A percentile compares a stretch with the other conserved stretches of the same genome.
Conservation (phyloP, 2,797 vertebrate genomes). For the Enteromius unitaeniatus region DNA sequence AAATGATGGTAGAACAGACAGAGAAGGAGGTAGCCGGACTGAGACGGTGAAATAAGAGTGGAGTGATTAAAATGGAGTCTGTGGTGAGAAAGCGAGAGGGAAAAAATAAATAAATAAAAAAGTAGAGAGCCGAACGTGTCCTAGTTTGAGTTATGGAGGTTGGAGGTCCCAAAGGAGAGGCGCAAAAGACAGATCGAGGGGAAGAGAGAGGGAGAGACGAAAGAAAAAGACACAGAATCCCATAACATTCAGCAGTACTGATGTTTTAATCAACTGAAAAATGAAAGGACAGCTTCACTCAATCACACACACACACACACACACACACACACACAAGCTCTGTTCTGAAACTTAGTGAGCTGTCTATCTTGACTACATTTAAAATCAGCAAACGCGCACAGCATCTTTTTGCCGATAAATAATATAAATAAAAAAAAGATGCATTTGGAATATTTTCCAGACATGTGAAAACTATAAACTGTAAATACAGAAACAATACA, state of each 20-base stretch:
- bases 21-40: conserved; percentile 38
- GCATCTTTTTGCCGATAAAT: neutral
- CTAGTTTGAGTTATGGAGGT: conserved; percentile 68
- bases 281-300: conserved; percentile 20
- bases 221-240: conserved; percentile 49
- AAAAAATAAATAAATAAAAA: conserved; percentile 62
- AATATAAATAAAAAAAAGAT: too few species aligned
- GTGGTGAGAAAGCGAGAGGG: neutral
- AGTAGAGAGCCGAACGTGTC: conserved; percentile 62
- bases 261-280: conserved; percentile 36
- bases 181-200: conserved; percentile 22
- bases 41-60: neutral
- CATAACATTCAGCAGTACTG: conserved; percentile 8
- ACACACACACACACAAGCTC: neutral
- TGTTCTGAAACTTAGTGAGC: neutral
- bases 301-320: neutral
- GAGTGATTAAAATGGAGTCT: conserved; percentile 40
- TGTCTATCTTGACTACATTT: neutral
- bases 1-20: conserved; percentile 40
- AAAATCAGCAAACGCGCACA: neutral
- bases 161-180: conserved; percentile 43
- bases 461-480: neutral
- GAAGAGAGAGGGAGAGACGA: conserved; percentile 24
- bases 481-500: neutral
- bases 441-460: neutral